phyloP scores from a whole-genome alignment of 2,888 invertebrate species.

The Pterostichus madidus region DNA sequence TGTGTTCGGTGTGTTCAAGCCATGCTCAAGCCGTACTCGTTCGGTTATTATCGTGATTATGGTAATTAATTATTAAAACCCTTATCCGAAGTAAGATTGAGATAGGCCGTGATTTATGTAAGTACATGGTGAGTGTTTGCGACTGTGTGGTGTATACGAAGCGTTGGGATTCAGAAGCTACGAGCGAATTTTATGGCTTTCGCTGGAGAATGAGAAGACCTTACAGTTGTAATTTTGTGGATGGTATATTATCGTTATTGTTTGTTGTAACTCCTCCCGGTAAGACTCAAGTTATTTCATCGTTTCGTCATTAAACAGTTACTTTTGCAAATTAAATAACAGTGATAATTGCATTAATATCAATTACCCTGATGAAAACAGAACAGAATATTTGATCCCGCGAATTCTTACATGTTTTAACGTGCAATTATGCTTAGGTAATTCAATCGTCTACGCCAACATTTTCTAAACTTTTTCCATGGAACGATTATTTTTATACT shows the following conservation, averaged over 20 bases:
- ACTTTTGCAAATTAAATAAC: too few relatives aligned
- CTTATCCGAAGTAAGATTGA: slow-evolving; percentile 63
- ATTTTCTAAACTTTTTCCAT: too few relatives aligned
- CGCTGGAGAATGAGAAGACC: background rate
- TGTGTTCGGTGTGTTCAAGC: slow-evolving; percentile 29
- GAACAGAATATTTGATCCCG: too few relatives aligned
- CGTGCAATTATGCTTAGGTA: too few relatives aligned
- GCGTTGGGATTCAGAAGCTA: background rate
- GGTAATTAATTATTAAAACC: slow-evolving; percentile 66
- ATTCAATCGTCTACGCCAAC: too few relatives aligned
- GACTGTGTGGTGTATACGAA: slow-evolving; percentile 11
- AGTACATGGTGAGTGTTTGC: slow-evolving; percentile 42
- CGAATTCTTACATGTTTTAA: too few relatives aligned
- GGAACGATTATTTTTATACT: too few relatives aligned
- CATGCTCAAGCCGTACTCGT: slow-evolving; percentile 29
- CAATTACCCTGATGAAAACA: too few relatives aligned
- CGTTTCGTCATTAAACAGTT: too few relatives aligned
- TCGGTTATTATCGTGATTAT: slow-evolving; percentile 65
- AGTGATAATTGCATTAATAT: too few relatives aligned
- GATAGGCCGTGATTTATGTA: slow-evolving; percentile 61
- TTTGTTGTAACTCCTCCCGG: too few relatives aligned
- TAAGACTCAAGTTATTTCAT: too few relatives aligned
- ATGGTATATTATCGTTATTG: background rate
- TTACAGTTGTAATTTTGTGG: background rate
- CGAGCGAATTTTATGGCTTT: background rate